phyloP scores from a whole-genome alignment of 2,888 invertebrate species.

The Andricus quercusramuli region DNA sequence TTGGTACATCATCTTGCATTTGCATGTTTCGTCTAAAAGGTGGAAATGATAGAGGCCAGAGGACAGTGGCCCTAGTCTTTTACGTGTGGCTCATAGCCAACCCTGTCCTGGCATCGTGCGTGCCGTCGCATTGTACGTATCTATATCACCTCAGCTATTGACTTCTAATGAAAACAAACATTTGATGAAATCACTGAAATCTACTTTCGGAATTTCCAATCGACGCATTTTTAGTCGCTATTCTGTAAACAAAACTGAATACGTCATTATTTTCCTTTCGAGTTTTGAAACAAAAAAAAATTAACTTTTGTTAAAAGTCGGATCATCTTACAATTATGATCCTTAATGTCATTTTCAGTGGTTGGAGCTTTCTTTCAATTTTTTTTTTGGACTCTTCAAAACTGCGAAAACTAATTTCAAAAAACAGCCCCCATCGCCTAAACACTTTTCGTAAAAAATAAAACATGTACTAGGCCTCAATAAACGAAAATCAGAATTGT shows the following conservation, averaged over 20 bases:
- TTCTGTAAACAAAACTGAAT: background rate
- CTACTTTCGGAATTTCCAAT: background rate
- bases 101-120: background rate
- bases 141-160: slow-evolving; percentile 15
- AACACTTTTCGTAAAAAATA: no score
- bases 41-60: background rate
- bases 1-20: background rate
- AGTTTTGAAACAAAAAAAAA: background rate
- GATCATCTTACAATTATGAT: background rate
- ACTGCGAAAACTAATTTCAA: no score
- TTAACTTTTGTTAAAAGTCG: background rate
- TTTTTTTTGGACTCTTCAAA: no score
- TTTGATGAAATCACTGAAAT: background rate
- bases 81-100: slow-evolving; percentile 35
- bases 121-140: background rate
- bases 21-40: background rate
- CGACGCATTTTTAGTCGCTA: background rate
- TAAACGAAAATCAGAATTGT: no score
- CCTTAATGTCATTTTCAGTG: no score
- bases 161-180: slow-evolving; percentile 30
- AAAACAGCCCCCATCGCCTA: no score
- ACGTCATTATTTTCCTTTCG: background rate
- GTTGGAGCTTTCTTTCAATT: no score
- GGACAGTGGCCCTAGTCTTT: slow-evolving; percentile 24
- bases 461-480: no score